Evolutionary conservation across 1,140 invertebrate species (phyloP), one percentile per base, ranked within the genome.

Genomic region (Mercenaria mercenaria): DNA sequence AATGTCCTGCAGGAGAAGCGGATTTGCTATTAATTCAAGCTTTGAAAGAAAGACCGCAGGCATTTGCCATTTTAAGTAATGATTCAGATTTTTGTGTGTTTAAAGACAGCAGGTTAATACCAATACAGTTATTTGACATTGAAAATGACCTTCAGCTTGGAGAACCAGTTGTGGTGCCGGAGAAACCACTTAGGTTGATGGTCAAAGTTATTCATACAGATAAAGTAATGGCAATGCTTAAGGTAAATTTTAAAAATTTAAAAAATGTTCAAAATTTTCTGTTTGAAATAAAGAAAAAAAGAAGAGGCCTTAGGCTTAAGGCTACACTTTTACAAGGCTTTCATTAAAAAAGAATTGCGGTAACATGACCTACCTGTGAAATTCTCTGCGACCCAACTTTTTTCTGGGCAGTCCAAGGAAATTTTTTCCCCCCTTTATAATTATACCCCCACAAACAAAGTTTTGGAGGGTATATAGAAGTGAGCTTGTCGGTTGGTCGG

Each of bases 71-170:
- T 37, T 79, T 95, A n/a, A 94, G 94, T 69, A 94, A 95, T 83
- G 95, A 96, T 84, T 94, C 95, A 20, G 95, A 96, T 79, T 96
- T 96, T 74, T 95, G 93, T 88, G 91, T 95, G 61, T 95, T 95
- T 88, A 91, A 90, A 79, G 82, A 94, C 80, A 89, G 92, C 83
- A 77, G 85, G 20, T 93, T 95, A 64, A 94, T 96, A 69, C 93
- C 94, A 13, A 47, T 90, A 79, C 80, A 93, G 50, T 77, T 93
- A 50, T 95, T 95, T 93, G 95, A 96, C 79, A 82, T 94, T n/a
- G 34, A 93, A 10, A 92, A 93, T 84, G 92, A 94, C 41, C 77
- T 95, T 15, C 79, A 90, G 15, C 88, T 95, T 18, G 94, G 93
- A 2, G 59, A 85, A 56, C 77, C 91, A 23, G 43, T 77, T 29